Evolutionary conservation across 2,888 invertebrate species (phyloP).

Genomic region (Cheilosia soror): DNA sequence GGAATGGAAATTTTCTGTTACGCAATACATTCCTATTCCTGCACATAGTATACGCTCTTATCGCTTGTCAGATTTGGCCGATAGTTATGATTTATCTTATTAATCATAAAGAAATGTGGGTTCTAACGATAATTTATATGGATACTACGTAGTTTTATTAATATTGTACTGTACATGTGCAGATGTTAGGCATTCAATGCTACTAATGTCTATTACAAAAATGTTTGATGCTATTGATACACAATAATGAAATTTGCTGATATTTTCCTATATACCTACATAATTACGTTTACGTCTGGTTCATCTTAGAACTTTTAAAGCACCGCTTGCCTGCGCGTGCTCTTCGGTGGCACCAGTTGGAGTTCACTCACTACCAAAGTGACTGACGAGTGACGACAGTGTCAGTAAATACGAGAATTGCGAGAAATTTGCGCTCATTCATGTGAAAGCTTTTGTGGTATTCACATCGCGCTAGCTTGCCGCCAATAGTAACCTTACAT

Average conservation of each 20-base stretch:
- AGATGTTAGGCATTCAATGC: too few relatives aligned
- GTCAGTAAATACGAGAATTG: conserved; percentile 38
- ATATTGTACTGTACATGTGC: too few relatives aligned
- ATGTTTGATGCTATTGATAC: background rate
- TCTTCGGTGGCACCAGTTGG: conserved; percentile 7
- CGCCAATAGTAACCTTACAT: conserved; percentile 9
- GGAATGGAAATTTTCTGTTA: conserved; percentile 24
- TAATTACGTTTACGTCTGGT: background rate
- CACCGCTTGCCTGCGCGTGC: conserved; percentile 30
- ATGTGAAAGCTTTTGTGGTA: conserved; percentile 59
- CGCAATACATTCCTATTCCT: conserved; percentile 28
- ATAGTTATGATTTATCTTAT: background rate
- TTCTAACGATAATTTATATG: background rate
- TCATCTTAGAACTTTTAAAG: conserved; percentile 26
- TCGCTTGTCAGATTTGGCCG: background rate
- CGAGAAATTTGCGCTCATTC: conserved; percentile 50
- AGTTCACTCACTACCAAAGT: background rate
- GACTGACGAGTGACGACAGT: background rate
- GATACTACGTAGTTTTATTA: too few relatives aligned
- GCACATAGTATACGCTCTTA: background rate
- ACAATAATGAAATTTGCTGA: too few relatives aligned
- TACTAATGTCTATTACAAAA: too few relatives aligned
- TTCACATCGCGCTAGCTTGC: conserved; percentile 45
- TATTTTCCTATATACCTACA: background rate
- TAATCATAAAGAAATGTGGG: background rate